phyloP scores from a whole-genome alignment of 2,797 vertebrate genomes.

The Tolypeutes matacus region DNA sequence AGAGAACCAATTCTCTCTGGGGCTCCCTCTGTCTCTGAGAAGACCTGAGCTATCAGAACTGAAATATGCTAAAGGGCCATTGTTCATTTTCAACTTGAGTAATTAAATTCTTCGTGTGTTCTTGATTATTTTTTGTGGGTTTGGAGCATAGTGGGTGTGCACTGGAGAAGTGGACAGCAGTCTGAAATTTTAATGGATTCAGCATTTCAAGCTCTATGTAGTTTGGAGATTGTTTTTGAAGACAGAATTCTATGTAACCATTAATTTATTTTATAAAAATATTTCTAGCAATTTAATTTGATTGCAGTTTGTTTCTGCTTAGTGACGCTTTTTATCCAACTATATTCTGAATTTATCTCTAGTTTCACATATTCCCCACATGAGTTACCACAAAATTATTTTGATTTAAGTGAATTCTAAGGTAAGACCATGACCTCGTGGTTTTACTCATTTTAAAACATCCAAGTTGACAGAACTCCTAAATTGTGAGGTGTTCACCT shows the following conservation, averaged over 20 bases:
- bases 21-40: not conserved
- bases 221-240: not conserved
- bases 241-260: not conserved
- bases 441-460: not conserved
- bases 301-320: not conserved
- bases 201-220: not conserved
- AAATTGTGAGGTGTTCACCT: not conserved
- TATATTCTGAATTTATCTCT: slow-evolving; percentile 26
- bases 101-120: not conserved
- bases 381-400: not conserved
- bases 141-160: not conserved
- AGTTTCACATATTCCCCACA: not conserved
- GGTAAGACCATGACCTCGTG: not conserved
- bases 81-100: not conserved
- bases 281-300: not conserved
- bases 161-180: not conserved
- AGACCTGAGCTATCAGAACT: not conserved
- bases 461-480: not conserved
- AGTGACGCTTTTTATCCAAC: not conserved
- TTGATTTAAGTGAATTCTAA: not conserved
- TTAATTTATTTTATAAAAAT: not conserved
- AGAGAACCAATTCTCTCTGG: not conserved
- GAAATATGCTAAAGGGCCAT: not conserved
- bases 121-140: not conserved
- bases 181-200: not conserved